Conservation (phyloP, 2,888 invertebrate species). For the Formica aserva region DNA sequence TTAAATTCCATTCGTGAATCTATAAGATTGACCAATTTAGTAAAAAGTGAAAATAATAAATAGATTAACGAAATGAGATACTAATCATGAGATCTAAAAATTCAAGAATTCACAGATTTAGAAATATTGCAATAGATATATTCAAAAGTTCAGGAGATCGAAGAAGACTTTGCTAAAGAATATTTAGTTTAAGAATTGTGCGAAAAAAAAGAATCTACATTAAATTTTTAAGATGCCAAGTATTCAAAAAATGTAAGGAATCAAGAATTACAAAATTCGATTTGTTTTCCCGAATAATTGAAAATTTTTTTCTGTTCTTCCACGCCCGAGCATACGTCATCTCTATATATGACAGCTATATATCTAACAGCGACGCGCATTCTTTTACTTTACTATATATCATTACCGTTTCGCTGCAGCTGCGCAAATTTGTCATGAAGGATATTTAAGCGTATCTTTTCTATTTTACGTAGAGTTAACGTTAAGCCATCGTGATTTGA, state of each 20-base stretch:
- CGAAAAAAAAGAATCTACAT: neutral
- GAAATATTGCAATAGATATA: neutral
- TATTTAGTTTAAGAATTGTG: neutral
- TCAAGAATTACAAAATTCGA: neutral
- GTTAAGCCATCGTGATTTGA: neutral
- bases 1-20: neutral
- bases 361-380: neutral
- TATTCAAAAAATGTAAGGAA: neutral
- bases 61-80: neutral
- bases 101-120: neutral
- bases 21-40: neutral
- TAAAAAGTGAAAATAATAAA: neutral
- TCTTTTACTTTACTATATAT: neutral
- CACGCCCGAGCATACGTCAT: neutral
- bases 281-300: neutral
- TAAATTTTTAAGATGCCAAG: neutral
- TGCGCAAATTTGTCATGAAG: neutral
- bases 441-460: constrained; percentile 1
- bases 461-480: neutral
- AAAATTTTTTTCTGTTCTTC: constrained; percentile 1
- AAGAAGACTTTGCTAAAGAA: neutral
- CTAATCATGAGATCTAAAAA: too few relatives aligned
- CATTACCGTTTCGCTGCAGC: neutral
- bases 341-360: neutral
- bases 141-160: neutral